Evolutionary conservation across 1,140 invertebrate genomes (phyloP).

Genomic region (Coptotermes formosanus): DNA sequence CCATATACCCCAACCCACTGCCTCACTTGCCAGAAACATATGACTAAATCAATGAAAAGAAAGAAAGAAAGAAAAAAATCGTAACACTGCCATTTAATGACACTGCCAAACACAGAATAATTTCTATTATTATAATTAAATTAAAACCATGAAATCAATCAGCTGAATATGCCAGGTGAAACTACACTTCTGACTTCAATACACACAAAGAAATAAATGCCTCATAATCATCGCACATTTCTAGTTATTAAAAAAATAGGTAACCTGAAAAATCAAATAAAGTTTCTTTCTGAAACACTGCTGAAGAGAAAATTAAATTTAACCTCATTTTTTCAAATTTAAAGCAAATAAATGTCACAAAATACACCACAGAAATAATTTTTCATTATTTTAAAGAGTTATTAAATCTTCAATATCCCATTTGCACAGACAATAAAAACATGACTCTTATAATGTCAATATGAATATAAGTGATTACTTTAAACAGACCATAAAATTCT

Average conservation of each 20-base stretch:
- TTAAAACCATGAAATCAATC: not conserved
- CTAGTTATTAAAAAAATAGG: not conserved
- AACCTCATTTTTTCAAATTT: no score
- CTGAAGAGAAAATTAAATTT: no score
- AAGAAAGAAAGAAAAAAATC: not conserved
- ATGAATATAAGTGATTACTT: no score
- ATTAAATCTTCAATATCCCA: no score
- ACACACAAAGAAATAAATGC: not conserved
- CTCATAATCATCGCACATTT: not conserved
- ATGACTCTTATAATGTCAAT: no score
- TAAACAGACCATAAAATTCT: no score
- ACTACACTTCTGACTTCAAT: not conserved
- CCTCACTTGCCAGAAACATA: conserved; percentile 13
- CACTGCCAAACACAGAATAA: not conserved
- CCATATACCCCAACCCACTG: conserved; percentile 13
- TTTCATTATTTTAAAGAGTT: no score
- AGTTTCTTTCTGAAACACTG: not conserved
- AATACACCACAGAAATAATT: no score
- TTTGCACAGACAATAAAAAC: no score
- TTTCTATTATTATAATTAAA: not conserved
- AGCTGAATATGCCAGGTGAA: not conserved
- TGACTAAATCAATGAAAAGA: not conserved
- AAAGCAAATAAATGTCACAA: no score
- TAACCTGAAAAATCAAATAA: not conserved
- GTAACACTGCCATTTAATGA: not conserved